Evolutionary conservation across 2,113 vertebrate genomes (phyloP).

Genomic region (Connochaetes taurinus): DNA sequence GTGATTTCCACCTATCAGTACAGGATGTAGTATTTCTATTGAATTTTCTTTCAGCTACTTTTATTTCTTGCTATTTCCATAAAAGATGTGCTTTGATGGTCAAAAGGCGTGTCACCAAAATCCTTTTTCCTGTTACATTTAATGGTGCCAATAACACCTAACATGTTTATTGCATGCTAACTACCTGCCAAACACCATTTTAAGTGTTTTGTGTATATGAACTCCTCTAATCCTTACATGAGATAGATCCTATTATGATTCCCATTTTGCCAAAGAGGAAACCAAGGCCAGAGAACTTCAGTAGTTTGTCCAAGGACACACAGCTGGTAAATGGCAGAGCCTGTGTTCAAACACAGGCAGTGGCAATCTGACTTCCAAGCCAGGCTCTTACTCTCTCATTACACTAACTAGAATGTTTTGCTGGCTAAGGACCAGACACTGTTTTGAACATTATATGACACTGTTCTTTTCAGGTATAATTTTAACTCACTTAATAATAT

Average conservation of each 20-base stretch:
- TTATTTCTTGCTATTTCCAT: neutral
- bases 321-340: neutral
- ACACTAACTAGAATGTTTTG: neutral
- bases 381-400: neutral
- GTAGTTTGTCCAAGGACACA: neutral
- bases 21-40: neutral
- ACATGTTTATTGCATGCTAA: neutral
- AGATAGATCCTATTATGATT: neutral
- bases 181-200: neutral
- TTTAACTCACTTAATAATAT: slow-evolving; percentile 20
- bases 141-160: neutral
- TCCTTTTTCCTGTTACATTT: neutral
- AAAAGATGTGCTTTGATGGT: neutral
- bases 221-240: neutral
- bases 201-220: neutral
- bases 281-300: neutral
- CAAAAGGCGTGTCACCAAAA: neutral
- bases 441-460: neutral
- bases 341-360: neutral
- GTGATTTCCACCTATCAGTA: slow-evolving; percentile 8
- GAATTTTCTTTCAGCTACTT: neutral
- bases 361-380: neutral
- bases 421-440: neutral
- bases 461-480: slow-evolving; percentile 1
- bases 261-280: neutral